These are phyloP conservation scores for Saimiri boliviensis DNA, from an alignment of 2,113 vertebrate genomes.

Conservation along the genomic window DNA sequence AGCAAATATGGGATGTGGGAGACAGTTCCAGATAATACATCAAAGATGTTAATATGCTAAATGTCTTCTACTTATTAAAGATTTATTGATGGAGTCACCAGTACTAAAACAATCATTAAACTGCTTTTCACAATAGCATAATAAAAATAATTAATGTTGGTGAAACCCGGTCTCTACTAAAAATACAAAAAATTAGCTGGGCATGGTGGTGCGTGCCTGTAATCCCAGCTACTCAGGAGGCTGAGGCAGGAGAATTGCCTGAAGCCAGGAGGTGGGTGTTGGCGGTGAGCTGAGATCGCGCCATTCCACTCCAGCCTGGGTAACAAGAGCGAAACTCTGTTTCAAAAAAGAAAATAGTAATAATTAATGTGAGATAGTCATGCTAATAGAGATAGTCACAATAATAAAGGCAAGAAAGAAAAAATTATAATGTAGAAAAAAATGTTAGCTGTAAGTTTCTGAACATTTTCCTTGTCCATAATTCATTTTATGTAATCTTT, in stretches of 20 bases:
- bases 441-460: background rate
- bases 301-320: too few species aligned
- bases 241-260: too few species aligned
- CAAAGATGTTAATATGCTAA: background rate
- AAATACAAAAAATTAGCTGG: too few species aligned
- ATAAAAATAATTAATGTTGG: background rate
- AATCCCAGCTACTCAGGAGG: too few species aligned
- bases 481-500: conserved; percentile 21
- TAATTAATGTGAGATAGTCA: background rate
- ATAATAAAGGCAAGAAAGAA: background rate
- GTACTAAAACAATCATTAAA: background rate
- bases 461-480: background rate
- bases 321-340: too few species aligned
- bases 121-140: background rate
- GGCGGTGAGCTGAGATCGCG: too few species aligned
- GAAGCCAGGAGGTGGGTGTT: too few species aligned
- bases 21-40: background rate
- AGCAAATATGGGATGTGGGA: background rate
- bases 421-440: conserved; percentile 15
- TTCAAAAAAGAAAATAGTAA: background rate
- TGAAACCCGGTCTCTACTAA: too few species aligned
- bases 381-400: background rate
- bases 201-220: too few species aligned
- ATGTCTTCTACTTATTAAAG: background rate
- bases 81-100: background rate